A percentile compares a stretch with the other conserved stretches of the same genome.
Evolutionary conservation across 2,888 invertebrate genomes (phyloP).

Genomic region (Acronicta aceris): DNA sequence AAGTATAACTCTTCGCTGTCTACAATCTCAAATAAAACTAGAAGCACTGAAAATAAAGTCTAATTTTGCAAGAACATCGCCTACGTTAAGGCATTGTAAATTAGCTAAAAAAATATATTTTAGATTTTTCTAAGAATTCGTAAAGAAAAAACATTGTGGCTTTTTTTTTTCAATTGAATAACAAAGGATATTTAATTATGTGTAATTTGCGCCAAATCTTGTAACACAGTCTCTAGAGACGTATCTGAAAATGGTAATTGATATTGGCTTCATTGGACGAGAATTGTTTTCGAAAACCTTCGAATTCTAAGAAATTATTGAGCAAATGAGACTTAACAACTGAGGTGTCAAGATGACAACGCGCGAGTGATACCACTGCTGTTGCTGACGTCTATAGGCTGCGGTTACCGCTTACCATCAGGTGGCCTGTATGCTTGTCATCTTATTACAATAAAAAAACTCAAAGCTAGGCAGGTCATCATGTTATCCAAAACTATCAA

Average conservation of each 20-base stretch:
- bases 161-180: conserved; percentile 14
- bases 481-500: too few relatives aligned
- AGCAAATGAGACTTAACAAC: too few relatives aligned
- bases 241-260: not conserved
- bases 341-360: too few relatives aligned
- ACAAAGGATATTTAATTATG: conserved; percentile 21
- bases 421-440: too few relatives aligned
- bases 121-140: conserved; percentile 64
- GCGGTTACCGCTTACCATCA: too few relatives aligned
- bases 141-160: conserved; percentile 48
- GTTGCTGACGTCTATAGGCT: too few relatives aligned
- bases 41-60: too few relatives aligned
- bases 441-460: too few relatives aligned
- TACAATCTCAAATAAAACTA: too few relatives aligned
- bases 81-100: conserved; percentile 48
- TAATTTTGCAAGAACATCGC: conserved; percentile 44
- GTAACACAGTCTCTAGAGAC: not conserved
- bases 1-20: not conserved
- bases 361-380: too few relatives aligned
- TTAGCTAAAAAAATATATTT: conserved; percentile 39
- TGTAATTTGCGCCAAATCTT: conserved; percentile 5
- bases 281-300: too few relatives aligned
- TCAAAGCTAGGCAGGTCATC: too few relatives aligned
- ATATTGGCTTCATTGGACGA: conserved; percentile 8
- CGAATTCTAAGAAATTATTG: not conserved